Base-by-base conservation (phyloP, 1,140 invertebrate species). In the Augochlora pura region DNA sequence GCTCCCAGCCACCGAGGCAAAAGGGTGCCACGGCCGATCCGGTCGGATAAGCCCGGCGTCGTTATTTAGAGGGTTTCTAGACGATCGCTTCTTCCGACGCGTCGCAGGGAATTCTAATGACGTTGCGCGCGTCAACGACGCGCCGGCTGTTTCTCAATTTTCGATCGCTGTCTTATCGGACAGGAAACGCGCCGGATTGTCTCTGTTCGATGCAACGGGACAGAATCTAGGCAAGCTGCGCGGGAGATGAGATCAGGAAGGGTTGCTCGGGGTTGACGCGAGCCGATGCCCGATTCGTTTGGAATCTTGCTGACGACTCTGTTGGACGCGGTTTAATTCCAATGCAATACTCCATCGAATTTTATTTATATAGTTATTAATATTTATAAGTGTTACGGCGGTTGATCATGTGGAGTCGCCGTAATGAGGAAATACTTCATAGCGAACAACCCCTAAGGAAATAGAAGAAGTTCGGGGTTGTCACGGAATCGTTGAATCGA, bases 21-120 rank as follows among this genome's bases (percentile, higher is more conserved):
- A 87, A 66, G 87, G 88, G 88, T 88, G 88, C 87, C 81, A 75
- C 49, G 42, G 42, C 74, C 68, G 88, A 88, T 88, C 73, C 77
- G 18, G 69, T 42, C 59, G 78, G 88, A 89, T 90, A 90, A 90
- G 64, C 46, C 57, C 69, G 64, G 59, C 82, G 81, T 65, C 42
- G 63, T 83, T 87, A 87, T 88, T 89, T 89, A 88, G 87, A 82
- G 90, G 90, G 84, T 88, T 90, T 87, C 85, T 88, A 74, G 87
- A 87, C 87, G 86, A 87, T 90, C 89, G 89, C 70, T 88, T n/a
- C 21, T 52, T 52, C 82, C 85, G 89, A 88, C 84, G 89, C 89
- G 88, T 87, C 63, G 46, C 84, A 88, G n/a, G 14, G 75, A 77
- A 77, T 77, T 52, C 68, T 59, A 77, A 77, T 62, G 42, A 77